phyloP scores from a whole-genome alignment of 2,888 invertebrate species.

The Lutraria lutraria region DNA sequence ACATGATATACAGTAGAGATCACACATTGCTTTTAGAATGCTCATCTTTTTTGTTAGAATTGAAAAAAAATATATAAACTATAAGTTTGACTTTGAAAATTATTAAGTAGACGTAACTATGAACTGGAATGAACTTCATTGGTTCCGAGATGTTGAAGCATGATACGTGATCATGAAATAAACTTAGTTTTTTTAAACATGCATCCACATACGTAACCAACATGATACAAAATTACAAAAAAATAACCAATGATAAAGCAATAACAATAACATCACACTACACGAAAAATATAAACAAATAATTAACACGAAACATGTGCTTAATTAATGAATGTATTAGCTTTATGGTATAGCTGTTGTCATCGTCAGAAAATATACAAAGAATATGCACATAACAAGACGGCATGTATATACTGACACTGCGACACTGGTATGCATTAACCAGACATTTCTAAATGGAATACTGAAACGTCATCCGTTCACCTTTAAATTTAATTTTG shows the following conservation, averaged over 20 bases:
- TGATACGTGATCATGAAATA: neutral
- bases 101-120: neutral
- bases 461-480: neutral
- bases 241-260: neutral
- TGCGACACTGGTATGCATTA: neutral
- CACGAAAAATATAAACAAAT: neutral
- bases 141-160: neutral
- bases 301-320: slow-evolving; percentile 5
- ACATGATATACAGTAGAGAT: no score
- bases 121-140: neutral
- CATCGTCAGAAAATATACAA: neutral
- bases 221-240: neutral
- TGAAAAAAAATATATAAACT: neutral
- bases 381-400: neutral
- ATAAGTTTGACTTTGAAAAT: neutral
- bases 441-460: neutral
- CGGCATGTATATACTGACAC: neutral
- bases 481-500: no score
- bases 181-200: neutral
- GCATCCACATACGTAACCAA: neutral
- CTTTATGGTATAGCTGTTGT: neutral
- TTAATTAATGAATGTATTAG: slow-evolving; percentile 8
- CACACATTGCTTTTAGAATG: no score
- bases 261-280: neutral
- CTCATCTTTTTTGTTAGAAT: no score